Base-by-base conservation (phyloP, 1,140 invertebrate genomes). In the Hestina assimilis region DNA sequence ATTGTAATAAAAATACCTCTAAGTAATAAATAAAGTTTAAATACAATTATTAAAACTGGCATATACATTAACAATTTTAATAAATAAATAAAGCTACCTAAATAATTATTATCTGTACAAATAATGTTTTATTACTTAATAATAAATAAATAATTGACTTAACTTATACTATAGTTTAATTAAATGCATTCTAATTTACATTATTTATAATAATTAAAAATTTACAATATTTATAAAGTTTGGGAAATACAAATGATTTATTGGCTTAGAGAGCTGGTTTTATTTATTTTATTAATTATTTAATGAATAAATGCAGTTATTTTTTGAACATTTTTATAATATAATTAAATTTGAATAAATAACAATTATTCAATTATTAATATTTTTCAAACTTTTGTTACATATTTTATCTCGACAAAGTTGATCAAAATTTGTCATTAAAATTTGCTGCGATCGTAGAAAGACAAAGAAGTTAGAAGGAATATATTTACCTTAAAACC, bases 181-280 rank as follows among this genome's bases (percentile, higher is more conserved):
- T 70, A 67, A 70, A 67, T 70, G 61, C 60, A 54, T 57, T 57
- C 15, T 38, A 65, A 66, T 69, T 35, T 54, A 68, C 45, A 55
- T 51, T 61, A 33, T 50, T 51, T 57, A 33, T 41, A 52, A 54
- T 42, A 24, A 47, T 31, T 35, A 35, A 46, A 28, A 56, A 56
- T 56, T 47, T 56, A 56, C 53, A 56, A 56, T 56, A 56, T 56
- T 56, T 41, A 48, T 56, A 48, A 47, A 15, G 12, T 33, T 41
- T 11, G 11, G 4, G 3, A 6, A 26, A 12, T 28, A n/a, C 14
- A 6, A 20, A 26, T 23, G 11, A 33, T 33, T 14, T 42, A 19
- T 17, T 20, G 20, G 24, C 38, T 48, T 50, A 53, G 50, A 53
- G 38, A 53, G 50, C 50, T 42, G 24, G 24, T 9, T 28, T 4